These are phyloP conservation scores for Mesoclemmys tuberculata DNA, from an alignment of 2,113 vertebrate genomes.

Conservation along the genomic window DNA sequence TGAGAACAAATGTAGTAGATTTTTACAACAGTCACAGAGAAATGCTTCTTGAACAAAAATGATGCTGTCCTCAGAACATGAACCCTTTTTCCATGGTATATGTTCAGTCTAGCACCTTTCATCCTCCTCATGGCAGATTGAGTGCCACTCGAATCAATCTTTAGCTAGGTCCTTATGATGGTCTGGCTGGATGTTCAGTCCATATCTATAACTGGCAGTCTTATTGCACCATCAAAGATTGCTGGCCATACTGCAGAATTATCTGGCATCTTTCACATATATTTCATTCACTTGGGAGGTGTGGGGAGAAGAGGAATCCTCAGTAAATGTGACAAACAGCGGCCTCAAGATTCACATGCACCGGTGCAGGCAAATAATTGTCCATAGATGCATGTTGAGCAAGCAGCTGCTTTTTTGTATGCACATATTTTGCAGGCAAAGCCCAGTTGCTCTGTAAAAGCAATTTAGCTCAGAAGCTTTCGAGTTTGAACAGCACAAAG, in stretches of 20 bases:
- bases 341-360: background rate
- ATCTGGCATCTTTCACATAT: background rate
- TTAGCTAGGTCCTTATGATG: background rate
- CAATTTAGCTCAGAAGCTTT: background rate
- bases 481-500: background rate
- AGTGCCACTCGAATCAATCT: background rate
- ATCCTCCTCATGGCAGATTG: background rate
- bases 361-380: background rate
- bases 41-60: background rate
- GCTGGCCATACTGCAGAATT: background rate
- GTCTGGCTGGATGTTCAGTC: background rate
- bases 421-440: background rate
- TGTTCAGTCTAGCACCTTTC: background rate
- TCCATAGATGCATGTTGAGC: background rate
- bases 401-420: background rate
- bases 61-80: background rate
- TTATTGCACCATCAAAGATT: background rate
- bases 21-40: background rate
- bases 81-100: background rate
- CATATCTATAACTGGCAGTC: background rate
- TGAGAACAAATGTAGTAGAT: background rate
- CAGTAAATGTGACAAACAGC: background rate
- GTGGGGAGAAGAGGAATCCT: background rate
- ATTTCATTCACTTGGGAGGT: background rate
- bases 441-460: background rate